These are phyloP conservation scores for Tipula confusa DNA, from an alignment of 2,888 invertebrate genomes.

Conservation along the genomic window DNA sequence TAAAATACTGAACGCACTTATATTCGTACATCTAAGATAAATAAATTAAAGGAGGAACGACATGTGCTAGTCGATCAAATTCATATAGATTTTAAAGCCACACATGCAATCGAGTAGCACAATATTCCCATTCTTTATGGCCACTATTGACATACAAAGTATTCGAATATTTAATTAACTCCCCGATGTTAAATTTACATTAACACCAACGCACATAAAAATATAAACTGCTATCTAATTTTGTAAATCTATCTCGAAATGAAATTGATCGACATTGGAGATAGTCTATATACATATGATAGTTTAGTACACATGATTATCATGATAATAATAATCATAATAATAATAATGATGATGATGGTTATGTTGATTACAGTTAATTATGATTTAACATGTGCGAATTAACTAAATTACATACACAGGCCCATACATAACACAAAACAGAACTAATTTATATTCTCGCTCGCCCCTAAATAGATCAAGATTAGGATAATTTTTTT, in stretches of 20 bases:
- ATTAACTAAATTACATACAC: background rate
- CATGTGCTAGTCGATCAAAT: no score
- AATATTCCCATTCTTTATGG: no score
- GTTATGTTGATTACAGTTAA: slow-evolving; percentile 1
- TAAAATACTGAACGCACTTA: no score
- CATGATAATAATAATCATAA: background rate
- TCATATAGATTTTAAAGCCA: no score
- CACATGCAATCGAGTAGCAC: no score
- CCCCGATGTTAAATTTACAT: background rate
- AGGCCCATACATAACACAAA: background rate
- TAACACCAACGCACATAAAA: background rate
- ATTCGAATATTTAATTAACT: background rate
- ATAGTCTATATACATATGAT: background rate
- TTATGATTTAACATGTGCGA: slow-evolving; percentile 6
- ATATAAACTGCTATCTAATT: background rate
- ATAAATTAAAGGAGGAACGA: no score
- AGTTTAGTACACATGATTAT: background rate
- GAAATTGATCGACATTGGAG: background rate
- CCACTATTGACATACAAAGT: no score
- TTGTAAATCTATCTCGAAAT: background rate
- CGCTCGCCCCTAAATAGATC: background rate
- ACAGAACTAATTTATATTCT: background rate
- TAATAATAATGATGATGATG: background rate
- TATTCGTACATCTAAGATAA: no score
- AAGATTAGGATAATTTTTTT: background rate